These are phyloP conservation scores for Nycticryphes semicollaris DNA, from an alignment of 2,113 vertebrate genomes.

Conservation along the genomic window DNA sequence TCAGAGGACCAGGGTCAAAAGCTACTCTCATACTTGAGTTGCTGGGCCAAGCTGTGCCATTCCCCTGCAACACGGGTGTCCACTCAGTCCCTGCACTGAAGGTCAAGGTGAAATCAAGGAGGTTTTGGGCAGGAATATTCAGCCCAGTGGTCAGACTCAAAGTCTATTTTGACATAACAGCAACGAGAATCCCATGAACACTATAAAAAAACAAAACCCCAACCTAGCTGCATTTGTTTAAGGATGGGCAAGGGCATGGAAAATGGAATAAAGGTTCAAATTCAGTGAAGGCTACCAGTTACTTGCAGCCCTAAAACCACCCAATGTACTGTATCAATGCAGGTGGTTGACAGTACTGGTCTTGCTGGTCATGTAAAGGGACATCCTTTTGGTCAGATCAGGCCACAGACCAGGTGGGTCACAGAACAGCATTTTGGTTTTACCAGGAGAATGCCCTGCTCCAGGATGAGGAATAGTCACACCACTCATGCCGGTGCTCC, in stretches of 20 bases:
- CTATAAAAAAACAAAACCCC: background rate
- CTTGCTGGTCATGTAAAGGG: background rate
- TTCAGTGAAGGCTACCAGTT: background rate
- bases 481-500: background rate
- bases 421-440: background rate
- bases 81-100: background rate
- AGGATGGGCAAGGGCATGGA: background rate
- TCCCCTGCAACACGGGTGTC: background rate
- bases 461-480: background rate
- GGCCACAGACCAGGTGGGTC: background rate
- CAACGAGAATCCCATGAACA: background rate
- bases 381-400: background rate
- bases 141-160: background rate
- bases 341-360: background rate
- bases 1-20: background rate
- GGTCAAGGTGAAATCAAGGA: background rate
- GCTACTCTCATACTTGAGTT: background rate
- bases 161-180: background rate
- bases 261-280: background rate
- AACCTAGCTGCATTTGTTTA: background rate
- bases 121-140: background rate
- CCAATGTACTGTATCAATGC: background rate
- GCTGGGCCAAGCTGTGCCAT: background rate
- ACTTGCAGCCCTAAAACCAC: background rate
- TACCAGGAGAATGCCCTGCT: background rate